Evolutionary conservation across 2,797 vertebrate genomes (phyloP), one percentile per base, ranked within the genome.

Genomic region (Paedocypris micromegethes): DNA sequence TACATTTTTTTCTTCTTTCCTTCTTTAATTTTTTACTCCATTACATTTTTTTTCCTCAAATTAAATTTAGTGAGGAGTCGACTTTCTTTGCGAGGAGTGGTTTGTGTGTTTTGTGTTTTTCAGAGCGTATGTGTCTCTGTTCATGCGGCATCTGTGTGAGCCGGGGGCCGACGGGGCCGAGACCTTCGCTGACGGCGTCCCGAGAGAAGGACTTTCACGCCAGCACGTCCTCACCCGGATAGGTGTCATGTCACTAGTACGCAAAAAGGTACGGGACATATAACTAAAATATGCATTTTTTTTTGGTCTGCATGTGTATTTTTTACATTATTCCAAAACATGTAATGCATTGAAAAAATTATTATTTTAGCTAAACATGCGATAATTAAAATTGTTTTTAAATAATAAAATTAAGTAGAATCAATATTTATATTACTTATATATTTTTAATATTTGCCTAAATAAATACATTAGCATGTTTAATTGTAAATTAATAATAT

Each of bases 151-250:
- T 68, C 76, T 99, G 64, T 99, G 96, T 70, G 97, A 98, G 70
- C 97, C 96, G 0, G 97, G 95, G 40, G 96, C 96, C 0, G 96
- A 98, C 0, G 97, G 96, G 0, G 94, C 97, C 0, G 97, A 99
- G 72, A 97, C 97, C 66, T 99, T 99, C 9, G 97, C 97, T 0
- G 97, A 98, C 0, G 97, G 97, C 0, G 97, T 98, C 73, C 97
- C 97, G 0, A 91, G 95, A 0, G 97, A 99, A 62, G 97, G 97
- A 3, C 88, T 98, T 48, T 99, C 96, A 0, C 92, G 97, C 9
- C 96, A 99, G 83, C 97, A 98, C 0, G 95, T 99, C 74, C 93
- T 99, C 72, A 99, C 97, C 1, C 86, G 97, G 73, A 99, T 99
- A 0, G 97, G 97, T 42, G 97, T 99, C 82, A 99, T 98, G 97